Base-by-base conservation (phyloP, 2,888 invertebrate genomes). In the Zaprionus lineosus region DNA sequence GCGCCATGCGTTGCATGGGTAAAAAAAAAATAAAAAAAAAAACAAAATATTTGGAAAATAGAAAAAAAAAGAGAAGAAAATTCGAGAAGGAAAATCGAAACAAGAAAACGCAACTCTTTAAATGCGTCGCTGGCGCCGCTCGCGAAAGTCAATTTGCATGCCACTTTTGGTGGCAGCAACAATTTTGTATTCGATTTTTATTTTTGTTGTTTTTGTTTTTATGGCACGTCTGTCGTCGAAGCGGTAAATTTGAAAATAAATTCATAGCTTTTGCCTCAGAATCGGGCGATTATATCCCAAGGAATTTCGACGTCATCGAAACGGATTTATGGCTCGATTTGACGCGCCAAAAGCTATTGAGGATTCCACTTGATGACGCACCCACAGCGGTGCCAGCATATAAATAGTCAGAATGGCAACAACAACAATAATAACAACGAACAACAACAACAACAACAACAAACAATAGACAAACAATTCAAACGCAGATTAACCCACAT, bases 241-340 rank as follows among this genome's bases (percentile, higher is more conserved):
- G 86, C 86, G 84, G 75, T 82, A 85, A 85, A 85, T 85, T 85
- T 79, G 81, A 85, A 85, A 73, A 69, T 73, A 67, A 83, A 75
- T 68, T 41, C 64, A 58, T 60, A 62, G 53, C 63, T 59, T 59
- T 65, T 43, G 33, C 12, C n/a, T n/a, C n/a, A n/a, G n/a, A n/a
- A n/a, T n/a, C 24, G 29, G 16, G n/a, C 8, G 40, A 41, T 36
- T 47, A 34, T 46, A 9, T 12, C 43, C 47, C 41, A 40, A 56
- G 43, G 62, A 48, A 29, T 46, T 50, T 40, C 50, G 72, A n/a
- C n/a, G n/a, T n/a, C n/a, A n/a, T n/a, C 66, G 51, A 67, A 68
- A 66, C 47, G 73, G 76, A 83, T 83, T 79, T 79, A 74, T 64
- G 41, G 74, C 63, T 67, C 60, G 59, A 70, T 59, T 46, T 55